Evolutionary conservation across 2,113 vertebrate genomes (phyloP).

Genomic region (Sminthopsis crassicaudata): DNA sequence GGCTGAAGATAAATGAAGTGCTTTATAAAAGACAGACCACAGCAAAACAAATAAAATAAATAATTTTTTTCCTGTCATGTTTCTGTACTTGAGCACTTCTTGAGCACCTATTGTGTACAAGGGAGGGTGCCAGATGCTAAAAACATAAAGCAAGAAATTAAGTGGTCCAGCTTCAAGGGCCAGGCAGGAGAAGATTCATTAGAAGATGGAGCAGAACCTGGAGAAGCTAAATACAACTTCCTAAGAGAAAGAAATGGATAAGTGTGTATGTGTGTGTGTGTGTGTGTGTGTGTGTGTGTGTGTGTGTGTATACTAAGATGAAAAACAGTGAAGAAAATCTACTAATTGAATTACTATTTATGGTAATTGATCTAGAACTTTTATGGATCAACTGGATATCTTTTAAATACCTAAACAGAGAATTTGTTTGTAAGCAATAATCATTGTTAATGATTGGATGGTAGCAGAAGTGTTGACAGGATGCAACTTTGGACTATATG

Average conservation of each 20-base stretch:
- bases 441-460: neutral
- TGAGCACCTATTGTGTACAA: neutral
- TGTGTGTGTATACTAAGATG: neutral
- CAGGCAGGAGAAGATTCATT: slow-evolving; percentile 12
- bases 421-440: neutral
- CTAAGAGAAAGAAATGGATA: neutral
- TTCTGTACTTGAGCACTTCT: neutral
- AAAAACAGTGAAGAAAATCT: neutral
- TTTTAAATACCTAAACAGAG: slow-evolving; percentile 21
- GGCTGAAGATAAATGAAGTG: neutral
- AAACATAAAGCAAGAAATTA: neutral
- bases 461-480: neutral
- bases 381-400: neutral
- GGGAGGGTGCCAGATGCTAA: neutral
- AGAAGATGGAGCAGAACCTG: neutral
- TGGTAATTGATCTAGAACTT: neutral
- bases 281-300: too few relatives aligned
- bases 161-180: neutral
- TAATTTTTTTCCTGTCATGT: neutral
- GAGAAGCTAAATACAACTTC: neutral
- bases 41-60: neutral
- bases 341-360: neutral
- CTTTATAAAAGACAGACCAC: neutral
- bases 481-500: neutral
- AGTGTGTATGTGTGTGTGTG: too few relatives aligned